phyloP scores from a whole-genome alignment of 2,888 invertebrate species.

The Trichopoda pennipes region DNA sequence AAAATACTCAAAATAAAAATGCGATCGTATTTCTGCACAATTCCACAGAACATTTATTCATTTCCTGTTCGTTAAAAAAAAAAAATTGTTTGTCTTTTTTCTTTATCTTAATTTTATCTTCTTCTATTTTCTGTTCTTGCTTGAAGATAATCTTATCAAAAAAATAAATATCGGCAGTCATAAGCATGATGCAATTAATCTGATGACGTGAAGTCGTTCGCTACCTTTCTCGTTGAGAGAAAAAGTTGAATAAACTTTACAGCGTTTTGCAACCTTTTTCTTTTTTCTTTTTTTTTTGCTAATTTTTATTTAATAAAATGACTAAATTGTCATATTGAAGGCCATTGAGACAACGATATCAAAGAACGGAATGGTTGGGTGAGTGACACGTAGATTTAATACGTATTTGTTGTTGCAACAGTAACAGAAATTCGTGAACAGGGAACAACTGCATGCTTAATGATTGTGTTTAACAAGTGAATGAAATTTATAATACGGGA shows the following conservation, averaged over 20 bases:
- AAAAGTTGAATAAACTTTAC: conserved; percentile 77
- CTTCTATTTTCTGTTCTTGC: conserved; percentile 16
- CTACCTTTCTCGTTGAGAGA: conserved; percentile 22
- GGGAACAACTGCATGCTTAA: conserved; percentile 29
- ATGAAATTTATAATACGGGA: conserved; percentile 39
- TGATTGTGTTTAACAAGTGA: conserved; percentile 48
- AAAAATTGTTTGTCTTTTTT: too few relatives aligned
- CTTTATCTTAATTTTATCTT: too few relatives aligned
- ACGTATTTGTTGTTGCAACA: conserved; percentile 23
- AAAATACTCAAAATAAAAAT: too few relatives aligned
- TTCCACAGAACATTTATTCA: too few relatives aligned
- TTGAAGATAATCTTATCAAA: conserved; percentile 15
- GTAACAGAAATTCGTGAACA: not conserved
- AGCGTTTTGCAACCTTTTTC: conserved; percentile 73
- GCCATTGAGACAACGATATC: conserved; percentile 71
- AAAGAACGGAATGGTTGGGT: conserved; percentile 58
- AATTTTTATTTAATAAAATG: conserved; percentile 70
- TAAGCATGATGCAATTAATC: conserved; percentile 37
- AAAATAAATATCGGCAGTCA: conserved; percentile 9
- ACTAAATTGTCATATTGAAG: conserved; percentile 78
- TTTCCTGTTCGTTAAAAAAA: too few relatives aligned
- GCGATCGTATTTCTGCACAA: too few relatives aligned
- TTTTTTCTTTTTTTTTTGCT: too few relatives aligned
- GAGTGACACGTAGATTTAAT: conserved; percentile 38
- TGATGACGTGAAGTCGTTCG: conserved; percentile 38